A percentile compares a stretch with the other conserved stretches of the same genome.
Evolutionary conservation across 2,113 vertebrate genomes (phyloP).

Genomic region (Aptenodytes forsteri): DNA sequence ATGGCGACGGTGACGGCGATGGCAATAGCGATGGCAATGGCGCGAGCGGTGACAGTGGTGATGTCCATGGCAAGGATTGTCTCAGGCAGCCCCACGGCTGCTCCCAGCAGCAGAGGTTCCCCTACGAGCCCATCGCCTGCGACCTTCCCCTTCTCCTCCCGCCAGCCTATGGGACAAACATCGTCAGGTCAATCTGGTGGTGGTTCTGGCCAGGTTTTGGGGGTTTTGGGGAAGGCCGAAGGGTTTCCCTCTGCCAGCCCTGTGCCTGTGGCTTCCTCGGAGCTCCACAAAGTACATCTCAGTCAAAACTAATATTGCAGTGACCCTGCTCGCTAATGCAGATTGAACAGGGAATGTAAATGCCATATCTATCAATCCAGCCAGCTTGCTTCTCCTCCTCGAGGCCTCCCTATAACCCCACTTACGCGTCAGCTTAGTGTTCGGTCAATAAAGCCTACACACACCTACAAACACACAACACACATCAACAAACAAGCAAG

Average conservation of each 20-base stretch:
- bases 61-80: no score
- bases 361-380: neutral
- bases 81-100: rapidly evolving
- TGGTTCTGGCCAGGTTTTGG: neutral
- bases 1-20: no score
- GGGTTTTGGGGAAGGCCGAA: neutral
- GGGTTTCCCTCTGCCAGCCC: neutral
- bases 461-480: neutral
- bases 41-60: no score
- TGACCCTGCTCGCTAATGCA: neutral
- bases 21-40: neutral
- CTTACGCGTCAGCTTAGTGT: neutral
- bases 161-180: neutral
- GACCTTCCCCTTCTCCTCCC: neutral
- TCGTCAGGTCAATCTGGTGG: neutral
- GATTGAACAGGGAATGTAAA: neutral
- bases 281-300: neutral
- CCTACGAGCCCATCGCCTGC: rapidly evolving
- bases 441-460: neutral
- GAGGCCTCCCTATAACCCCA: neutral
- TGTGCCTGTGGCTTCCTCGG: neutral
- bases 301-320: neutral
- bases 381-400: neutral
- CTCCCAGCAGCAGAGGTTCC: neutral
- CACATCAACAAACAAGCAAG: neutral